Evolutionary conservation across 2,888 invertebrate species (phyloP).

Genomic region (Kryphioiulus occultus): DNA sequence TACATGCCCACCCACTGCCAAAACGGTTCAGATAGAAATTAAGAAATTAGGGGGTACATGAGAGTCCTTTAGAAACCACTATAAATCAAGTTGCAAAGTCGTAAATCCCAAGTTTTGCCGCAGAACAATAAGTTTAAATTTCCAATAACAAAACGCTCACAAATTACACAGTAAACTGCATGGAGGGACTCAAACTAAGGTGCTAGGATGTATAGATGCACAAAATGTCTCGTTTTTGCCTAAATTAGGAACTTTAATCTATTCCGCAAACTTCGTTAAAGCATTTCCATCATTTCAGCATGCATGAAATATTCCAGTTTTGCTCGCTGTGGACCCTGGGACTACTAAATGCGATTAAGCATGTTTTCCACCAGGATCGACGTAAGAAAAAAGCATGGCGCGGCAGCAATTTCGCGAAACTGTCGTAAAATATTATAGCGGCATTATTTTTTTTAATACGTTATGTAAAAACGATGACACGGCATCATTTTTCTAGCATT

Average conservation of each 20-base stretch:
- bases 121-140: neutral
- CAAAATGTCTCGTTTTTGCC: no score
- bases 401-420: neutral
- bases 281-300: no score
- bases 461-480: conserved; percentile 35
- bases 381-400: neutral
- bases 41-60: neutral
- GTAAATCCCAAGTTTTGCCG: neutral
- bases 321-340: no score
- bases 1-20: neutral
- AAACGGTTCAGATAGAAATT: neutral
- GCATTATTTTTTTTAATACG: conserved; percentile 18
- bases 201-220: no score
- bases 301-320: no score
- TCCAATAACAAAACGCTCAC: neutral
- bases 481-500: conserved; percentile 40
- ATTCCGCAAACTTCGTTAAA: no score
- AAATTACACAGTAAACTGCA: no score
- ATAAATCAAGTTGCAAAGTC: neutral
- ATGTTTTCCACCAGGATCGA: neutral
- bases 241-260: no score
- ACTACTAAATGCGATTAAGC: neutral
- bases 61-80: neutral
- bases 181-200: no score
- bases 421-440: conserved; percentile 28